A percentile compares a stretch with the other conserved stretches of the same genome.
Conservation (phyloP, 2,113 vertebrate genomes). For the Zosterops japonicus region DNA sequence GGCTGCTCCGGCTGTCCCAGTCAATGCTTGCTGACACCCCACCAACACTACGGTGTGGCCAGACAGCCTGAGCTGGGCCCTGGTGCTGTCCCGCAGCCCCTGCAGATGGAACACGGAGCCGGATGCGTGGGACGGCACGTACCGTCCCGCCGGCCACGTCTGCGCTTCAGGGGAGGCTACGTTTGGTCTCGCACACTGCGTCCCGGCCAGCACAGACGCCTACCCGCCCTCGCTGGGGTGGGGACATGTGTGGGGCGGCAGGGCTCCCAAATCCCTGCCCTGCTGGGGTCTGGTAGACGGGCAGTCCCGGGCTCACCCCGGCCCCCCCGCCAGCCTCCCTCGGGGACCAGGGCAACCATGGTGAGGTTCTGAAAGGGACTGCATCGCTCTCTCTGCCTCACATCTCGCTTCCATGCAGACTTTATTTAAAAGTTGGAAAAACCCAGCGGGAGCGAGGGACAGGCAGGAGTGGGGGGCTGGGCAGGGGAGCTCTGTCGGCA, state of each 20-base stretch:
- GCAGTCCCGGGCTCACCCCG: not conserved
- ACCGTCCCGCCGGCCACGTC: slow-evolving; percentile 17
- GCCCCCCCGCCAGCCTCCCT: not conserved
- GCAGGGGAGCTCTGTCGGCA: not conserved
- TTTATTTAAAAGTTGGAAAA: not conserved
- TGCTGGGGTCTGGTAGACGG: not conserved
- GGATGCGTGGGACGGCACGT: slow-evolving; percentile 12
- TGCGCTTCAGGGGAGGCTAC: not conserved
- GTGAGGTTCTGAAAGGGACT: not conserved
- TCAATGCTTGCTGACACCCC: not conserved
- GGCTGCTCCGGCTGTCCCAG: not conserved
- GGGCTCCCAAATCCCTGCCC: not conserved
- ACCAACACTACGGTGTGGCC: fast-evolving
- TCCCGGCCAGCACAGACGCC: not conserved
- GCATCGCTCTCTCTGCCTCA: not conserved
- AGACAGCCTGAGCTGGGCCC: not conserved
- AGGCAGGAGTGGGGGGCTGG: fast-evolving
- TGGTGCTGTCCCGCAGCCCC: not conserved
- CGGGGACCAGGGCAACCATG: fast-evolving
- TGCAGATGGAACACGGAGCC: not conserved
- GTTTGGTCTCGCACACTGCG: not conserved
- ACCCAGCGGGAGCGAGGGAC: not conserved
- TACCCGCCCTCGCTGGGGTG: not conserved
- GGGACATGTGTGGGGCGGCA: not conserved
- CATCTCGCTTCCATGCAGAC: not conserved